Evolutionary conservation across 2,888 invertebrate genomes (phyloP).

Genomic region (Phania funesta): DNA sequence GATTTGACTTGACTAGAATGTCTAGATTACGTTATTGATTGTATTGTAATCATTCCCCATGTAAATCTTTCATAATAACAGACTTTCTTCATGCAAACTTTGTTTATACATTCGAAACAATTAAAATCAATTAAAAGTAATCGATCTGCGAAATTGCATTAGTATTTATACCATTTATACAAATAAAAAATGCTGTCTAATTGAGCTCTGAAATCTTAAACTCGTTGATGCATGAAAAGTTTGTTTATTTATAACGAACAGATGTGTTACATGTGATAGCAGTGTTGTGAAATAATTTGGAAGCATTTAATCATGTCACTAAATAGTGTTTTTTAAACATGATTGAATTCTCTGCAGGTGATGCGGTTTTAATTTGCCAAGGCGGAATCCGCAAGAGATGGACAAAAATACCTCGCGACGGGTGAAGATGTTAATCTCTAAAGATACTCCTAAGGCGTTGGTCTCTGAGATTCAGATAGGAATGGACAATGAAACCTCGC

Average conservation of each 20-base stretch:
- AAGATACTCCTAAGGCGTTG: too few species aligned
- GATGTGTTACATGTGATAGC: background rate
- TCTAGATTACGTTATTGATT: background rate
- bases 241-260: background rate
- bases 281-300: background rate
- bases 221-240: background rate
- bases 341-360: too few species aligned
- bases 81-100: background rate
- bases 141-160: conserved; percentile 45
- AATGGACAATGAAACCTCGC: too few species aligned
- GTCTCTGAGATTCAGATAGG: too few species aligned
- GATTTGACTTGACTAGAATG: too few species aligned
- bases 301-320: too few species aligned
- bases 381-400: too few species aligned
- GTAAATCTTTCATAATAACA: background rate
- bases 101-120: conserved; percentile 53
- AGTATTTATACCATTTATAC: background rate
- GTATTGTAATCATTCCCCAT: background rate
- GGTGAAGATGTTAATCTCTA: too few species aligned
- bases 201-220: background rate
- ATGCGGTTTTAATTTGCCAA: too few species aligned
- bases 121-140: conserved; percentile 65
- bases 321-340: too few species aligned
- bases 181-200: background rate
- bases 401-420: too few species aligned